Percentiles rank a stretch among this genome's conserved stretches.
These are phyloP conservation scores for Mallateleia sp. DNA, from an alignment of 2,888 invertebrate genomes.

Conservation along the genomic window DNA sequence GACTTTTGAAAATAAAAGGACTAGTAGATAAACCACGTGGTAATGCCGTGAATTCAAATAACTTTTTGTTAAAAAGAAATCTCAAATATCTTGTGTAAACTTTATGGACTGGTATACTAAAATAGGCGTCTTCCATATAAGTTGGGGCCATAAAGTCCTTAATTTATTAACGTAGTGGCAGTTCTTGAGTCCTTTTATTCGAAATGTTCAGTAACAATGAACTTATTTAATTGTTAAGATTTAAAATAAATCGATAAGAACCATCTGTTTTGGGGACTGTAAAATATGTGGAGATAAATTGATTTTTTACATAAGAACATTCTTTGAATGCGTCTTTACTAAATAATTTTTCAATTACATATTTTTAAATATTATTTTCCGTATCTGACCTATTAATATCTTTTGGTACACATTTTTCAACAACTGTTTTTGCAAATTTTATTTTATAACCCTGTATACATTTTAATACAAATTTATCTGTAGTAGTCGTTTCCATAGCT, in stretches of 20 bases:
- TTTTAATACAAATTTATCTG: neutral
- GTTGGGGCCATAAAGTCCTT: constrained; percentile 64
- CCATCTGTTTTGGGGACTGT: constrained; percentile 67
- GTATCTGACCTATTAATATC: neutral
- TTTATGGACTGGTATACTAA: constrained; percentile 71
- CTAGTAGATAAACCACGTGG: constrained; percentile 80
- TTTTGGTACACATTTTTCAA: neutral
- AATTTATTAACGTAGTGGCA: constrained; percentile 46
- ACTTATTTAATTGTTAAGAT: neutral
- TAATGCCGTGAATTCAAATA: constrained; percentile 79
- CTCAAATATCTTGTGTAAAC: constrained; percentile 76
- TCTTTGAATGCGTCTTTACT: neutral
- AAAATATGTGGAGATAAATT: constrained; percentile 47
- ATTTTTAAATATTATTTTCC: neutral
- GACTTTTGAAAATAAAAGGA: constrained; percentile 81
- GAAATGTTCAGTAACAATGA: constrained; percentile 54
- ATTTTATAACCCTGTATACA: neutral
- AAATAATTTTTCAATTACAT: neutral
- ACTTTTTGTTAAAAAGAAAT: constrained; percentile 69
- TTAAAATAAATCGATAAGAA: constrained; percentile 39
- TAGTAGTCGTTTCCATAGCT: neutral
- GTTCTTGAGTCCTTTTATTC: constrained; percentile 67
- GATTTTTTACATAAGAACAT: neutral
- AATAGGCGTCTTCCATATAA: constrained; percentile 69
- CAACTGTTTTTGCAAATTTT: neutral